Evolutionary conservation across 2,888 invertebrate species (phyloP), one percentile per base, ranked within the genome.

Genomic region (Rhingia campestris): DNA sequence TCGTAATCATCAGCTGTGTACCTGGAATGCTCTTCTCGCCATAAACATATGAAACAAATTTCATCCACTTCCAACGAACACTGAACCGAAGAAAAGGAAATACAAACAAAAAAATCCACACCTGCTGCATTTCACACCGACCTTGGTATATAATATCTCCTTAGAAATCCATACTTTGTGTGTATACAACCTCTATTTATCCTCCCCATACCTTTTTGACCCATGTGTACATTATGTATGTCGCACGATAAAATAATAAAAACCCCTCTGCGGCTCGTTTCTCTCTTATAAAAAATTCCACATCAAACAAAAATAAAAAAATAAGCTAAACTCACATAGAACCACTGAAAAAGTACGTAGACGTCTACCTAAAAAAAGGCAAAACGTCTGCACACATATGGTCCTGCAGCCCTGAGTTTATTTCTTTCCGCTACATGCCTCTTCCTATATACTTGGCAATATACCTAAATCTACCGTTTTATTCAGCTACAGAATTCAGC

Each of bases 321-420:
- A n/a, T n/a, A 22, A 22, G 2, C 22, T 22, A 22, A 22, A 22
- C 22, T 22, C 22, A 22, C 30, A 67, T 10, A 54, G 35, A 63
- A 47, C 14, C 32, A 14, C 2, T 22, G 7, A 58, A 64, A 61
- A 54, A 58, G 53, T 58, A 67, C 33, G 43, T 53, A 22, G 75
- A 58, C 51, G 54, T 73, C 51, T 73, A 69, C 56, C 66, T 51
- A 72, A 63, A 74, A 81, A 64, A 35, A 66, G 41, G 33, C 72
- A 43, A 76, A 56, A 61, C 39, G 69, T 69, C 63, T 74, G 73
- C 45, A 63, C 76, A 77, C 82, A 82, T 82, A 79, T 82, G 81
- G 82, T 79, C 67, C 56, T 73, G 41, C 67, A 76, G 67, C 76
- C 66, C 73, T 73, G 69, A 67, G 73, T 67, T 59, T 58, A 79